Base-by-base conservation (phyloP, 2,888 invertebrate species). In the Lithosia quadra region DNA sequence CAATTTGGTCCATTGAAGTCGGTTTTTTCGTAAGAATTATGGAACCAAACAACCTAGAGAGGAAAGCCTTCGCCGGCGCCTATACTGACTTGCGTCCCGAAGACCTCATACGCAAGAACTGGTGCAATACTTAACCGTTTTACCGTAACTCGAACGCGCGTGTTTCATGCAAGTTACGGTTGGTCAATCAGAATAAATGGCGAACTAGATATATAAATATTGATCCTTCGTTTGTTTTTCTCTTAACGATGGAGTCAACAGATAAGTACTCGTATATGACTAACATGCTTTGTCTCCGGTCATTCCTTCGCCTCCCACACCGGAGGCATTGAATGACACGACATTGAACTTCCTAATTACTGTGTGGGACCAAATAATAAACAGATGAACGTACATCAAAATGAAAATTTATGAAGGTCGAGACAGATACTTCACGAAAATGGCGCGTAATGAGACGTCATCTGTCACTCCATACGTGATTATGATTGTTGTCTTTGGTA, bases 231-330 rank as follows among this genome's bases (percentile, higher is more conserved):
- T 8, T 18, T 22, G 56, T 18, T 21, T 56, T 24, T 15, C 15
- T 24, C 56, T 28, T 28, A 28, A 28, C 56, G 18, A 24, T 24
- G 15, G 13, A 56, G 15, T 15, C 24, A 28, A 28, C 2, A 28
- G 58, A 24, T 43, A 33, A 33, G 13, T 34, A 49, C 5, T 28
- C 9, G 18, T 18, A n/a, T 18, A 58, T 61, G 62, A 67, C 39
- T 57, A 39, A 56, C 2, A 18, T 33, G 43, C 61, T 65, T 65
- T 68, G 64, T 68, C 49, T 61, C 39, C 24, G 68, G 63, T 63
- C 67, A 53, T 43, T 62, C 57, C 60, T 53, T 56, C 61, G 49
- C 57, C 63, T 58, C 67, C 67, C 67, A 67, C 67, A 49, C 43
- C 43, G 36, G 15, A 63, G 34, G n/a, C 49, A 43, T 43, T 39